Evolutionary conservation across 2,797 vertebrate genomes (phyloP).

Genomic region (Acrossocheilus wenchowensis): DNA sequence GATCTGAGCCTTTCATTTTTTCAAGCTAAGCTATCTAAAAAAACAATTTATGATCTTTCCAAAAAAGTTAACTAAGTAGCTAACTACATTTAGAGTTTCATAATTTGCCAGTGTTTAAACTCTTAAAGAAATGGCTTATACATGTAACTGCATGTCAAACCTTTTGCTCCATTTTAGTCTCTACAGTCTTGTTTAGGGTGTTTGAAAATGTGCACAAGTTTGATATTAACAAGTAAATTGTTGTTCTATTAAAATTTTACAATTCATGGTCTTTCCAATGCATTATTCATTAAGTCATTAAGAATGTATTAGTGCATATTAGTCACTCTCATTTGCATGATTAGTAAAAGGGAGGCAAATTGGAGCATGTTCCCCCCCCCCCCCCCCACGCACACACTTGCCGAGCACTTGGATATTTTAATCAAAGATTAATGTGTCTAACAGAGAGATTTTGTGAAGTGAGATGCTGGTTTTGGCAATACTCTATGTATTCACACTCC

Average conservation of each 20-base stretch:
- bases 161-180: not conserved
- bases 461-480: constrained; percentile 1
- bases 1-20: not conserved
- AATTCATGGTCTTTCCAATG: constrained; percentile 18
- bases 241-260: constrained; percentile 24
- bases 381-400: not conserved
- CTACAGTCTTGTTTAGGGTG: not conserved
- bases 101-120: not conserved
- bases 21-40: not conserved
- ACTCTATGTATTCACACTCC: not conserved
- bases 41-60: not conserved
- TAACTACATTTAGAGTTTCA: not conserved
- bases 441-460: not conserved
- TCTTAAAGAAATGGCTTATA: not conserved
- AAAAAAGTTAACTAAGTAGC: not conserved
- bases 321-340: constrained; percentile 49
- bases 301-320: constrained; percentile 35
- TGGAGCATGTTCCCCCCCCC: constrained; percentile 15
- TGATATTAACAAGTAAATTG: constrained; percentile 38
- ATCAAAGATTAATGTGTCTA: constrained; percentile 23
- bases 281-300: constrained; percentile 47
- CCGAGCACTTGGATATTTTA: constrained; percentile 21
- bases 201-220: constrained; percentile 24
- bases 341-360: constrained; percentile 36
- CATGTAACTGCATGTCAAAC: not conserved